phyloP scores from a whole-genome alignment of 2,113 vertebrate genomes.

The Megaleporinus macrocephalus region DNA sequence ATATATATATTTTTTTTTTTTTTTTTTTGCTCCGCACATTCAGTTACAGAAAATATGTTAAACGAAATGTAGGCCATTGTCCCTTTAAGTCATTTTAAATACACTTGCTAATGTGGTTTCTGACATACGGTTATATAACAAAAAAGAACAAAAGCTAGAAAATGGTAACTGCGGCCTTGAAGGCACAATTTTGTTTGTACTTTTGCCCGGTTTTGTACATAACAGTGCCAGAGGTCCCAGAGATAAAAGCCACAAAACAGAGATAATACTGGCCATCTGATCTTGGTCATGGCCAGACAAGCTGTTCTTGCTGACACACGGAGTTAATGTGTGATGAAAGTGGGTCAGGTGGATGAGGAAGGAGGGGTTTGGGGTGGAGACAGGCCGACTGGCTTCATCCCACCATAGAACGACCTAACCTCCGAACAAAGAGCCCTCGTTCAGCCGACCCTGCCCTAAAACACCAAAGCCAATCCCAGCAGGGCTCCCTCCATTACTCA shows the following conservation, averaged over 20 bases:
- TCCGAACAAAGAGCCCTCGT: not conserved
- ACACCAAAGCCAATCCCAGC: not conserved
- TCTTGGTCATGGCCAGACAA: not conserved
- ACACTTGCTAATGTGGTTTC: no score
- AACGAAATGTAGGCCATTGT: no score
- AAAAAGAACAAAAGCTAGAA: no score
- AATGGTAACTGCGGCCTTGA: no score
- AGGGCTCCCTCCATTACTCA: not conserved
- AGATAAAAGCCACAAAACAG: not conserved
- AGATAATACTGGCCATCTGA: not conserved
- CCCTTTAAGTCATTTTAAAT: no score
- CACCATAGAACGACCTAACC: slow-evolving; percentile 8
- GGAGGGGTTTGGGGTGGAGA: not conserved
- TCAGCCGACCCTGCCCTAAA: not conserved
- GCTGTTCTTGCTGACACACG: not conserved
- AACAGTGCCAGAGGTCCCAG: no score
- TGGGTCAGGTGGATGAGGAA: slow-evolving; percentile 14
- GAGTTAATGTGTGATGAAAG: slow-evolving; percentile 28
- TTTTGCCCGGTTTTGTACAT: not conserved
- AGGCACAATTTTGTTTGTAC: no score
- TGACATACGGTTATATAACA: no score
- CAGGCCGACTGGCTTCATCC: slow-evolving; percentile 11
- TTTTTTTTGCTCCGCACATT: no score
- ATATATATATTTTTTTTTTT: no score
- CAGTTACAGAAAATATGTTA: no score